phyloP scores from a whole-genome alignment of 2,113 vertebrate species.

The Dipodomys stephensi region DNA sequence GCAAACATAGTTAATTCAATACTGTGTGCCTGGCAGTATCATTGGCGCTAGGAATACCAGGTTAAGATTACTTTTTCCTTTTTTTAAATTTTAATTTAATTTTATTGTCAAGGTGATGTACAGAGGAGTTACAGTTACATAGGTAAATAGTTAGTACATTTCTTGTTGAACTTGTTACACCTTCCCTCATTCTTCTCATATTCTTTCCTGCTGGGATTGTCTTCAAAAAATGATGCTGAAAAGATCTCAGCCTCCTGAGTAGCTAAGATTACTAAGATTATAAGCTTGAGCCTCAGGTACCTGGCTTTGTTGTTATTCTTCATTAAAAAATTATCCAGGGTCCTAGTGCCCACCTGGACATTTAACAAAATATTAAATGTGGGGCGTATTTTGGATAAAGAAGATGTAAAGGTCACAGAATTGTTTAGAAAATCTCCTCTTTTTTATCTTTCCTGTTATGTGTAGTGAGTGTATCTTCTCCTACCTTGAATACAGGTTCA shows the following conservation, averaged over 20 bases:
- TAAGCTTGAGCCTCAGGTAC: no score
- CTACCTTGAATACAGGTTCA: background rate
- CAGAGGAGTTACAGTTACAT: no score
- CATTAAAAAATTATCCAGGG: conserved; percentile 27
- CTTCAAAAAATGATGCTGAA: no score
- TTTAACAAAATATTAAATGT: background rate
- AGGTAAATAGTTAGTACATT: no score
- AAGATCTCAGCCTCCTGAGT: no score
- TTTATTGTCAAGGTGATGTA: no score
- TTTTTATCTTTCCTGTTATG: background rate
- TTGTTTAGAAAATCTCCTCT: conserved; percentile 3
- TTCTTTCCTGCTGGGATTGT: no score
- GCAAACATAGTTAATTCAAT: conserved; percentile 22
- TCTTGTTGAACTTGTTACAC: no score
- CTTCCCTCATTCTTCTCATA: no score
- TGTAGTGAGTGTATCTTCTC: background rate
- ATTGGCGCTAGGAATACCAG: background rate
- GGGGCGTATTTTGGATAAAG: background rate
- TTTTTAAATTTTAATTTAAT: background rate
- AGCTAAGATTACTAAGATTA: no score
- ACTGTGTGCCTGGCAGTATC: background rate
- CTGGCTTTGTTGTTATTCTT: conserved; percentile 17
- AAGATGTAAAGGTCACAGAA: background rate
- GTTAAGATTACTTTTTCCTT: conserved; percentile 28
- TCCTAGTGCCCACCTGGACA: conserved; percentile 18